Conservation (phyloP, 2,797 vertebrate genomes). For the Coregonus sp. region DNA sequence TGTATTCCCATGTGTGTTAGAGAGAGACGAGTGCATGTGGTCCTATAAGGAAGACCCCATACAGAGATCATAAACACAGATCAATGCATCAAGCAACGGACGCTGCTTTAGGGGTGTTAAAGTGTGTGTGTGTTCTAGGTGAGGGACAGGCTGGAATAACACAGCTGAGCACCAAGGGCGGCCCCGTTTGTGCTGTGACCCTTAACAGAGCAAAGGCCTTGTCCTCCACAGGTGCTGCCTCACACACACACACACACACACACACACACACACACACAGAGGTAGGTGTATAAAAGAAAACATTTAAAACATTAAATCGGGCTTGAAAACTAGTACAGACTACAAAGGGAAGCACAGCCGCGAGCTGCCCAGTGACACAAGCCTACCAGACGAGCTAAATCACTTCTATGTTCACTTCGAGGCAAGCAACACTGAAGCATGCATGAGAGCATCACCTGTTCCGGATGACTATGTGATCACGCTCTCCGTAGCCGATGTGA, state of each 20-base stretch:
- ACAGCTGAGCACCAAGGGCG: conserved; percentile 68
- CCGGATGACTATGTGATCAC: too few species aligned
- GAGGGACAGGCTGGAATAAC: conserved; percentile 66
- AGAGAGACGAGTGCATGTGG: conserved; percentile 57
- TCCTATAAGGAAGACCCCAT: conserved; percentile 73
- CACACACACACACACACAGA: conserved; percentile 48
- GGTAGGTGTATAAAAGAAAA: conserved; percentile 17
- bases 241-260: conserved; percentile 17
- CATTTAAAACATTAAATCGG: too few species aligned
- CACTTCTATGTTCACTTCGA: too few species aligned
- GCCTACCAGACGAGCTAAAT: too few species aligned
- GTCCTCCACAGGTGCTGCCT: conserved; percentile 52
- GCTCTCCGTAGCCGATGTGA: too few species aligned
- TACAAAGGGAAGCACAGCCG: too few species aligned
- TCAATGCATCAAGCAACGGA: conserved; percentile 69
- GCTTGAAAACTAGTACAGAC: too few species aligned
- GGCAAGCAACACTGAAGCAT: too few species aligned
- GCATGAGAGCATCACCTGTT: too few species aligned
- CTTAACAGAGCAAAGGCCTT: conserved; percentile 45
- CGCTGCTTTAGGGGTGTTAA: conserved; percentile 63
- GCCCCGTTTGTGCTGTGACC: conserved; percentile 64
- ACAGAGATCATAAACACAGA: conserved; percentile 72
- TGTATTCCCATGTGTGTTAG: neutral
- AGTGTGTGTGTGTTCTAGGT: conserved; percentile 53
- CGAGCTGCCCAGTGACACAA: too few species aligned